These are phyloP conservation scores for Tanaodytes sp. DNA, from an alignment of 2,888 invertebrate species.

Conservation along the genomic window DNA sequence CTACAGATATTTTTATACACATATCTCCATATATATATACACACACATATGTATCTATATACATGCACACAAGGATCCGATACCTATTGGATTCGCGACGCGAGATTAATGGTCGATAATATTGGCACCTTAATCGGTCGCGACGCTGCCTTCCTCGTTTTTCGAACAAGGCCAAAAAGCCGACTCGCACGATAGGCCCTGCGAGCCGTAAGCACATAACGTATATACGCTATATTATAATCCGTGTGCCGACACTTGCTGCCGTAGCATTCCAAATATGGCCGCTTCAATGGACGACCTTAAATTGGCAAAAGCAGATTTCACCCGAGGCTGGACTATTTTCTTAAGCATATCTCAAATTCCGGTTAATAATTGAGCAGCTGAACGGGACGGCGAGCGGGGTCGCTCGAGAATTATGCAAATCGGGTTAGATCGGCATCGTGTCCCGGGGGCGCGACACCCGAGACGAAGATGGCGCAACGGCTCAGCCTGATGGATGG, in stretches of 20 bases:
- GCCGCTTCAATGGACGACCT: conserved; percentile 45
- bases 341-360: conserved; percentile 73
- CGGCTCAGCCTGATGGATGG: conserved; percentile 26
- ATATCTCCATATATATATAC: too few relatives aligned
- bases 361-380: conserved; percentile 72
- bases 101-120: conserved; percentile 60
- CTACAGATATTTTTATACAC: too few relatives aligned
- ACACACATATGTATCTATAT: too few relatives aligned
- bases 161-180: conserved; percentile 26
- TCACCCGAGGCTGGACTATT: conserved; percentile 63
- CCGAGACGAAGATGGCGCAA: conserved; percentile 49
- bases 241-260: conserved; percentile 43
- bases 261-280: conserved; percentile 46
- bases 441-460: conserved; percentile 68
- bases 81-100: conserved; percentile 57
- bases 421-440: conserved; percentile 71
- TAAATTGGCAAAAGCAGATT: conserved; percentile 52
- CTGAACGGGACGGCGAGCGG: conserved; percentile 70
- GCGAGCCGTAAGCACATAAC: too few relatives aligned
- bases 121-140: conserved; percentile 60
- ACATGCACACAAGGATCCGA: too few relatives aligned
- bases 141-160: conserved; percentile 23
- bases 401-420: conserved; percentile 72
- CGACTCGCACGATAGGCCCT: background rate
- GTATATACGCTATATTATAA: too few relatives aligned